Percentiles rank a stretch among this genome's conserved stretches.
Conservation (phyloP, 2,113 vertebrate genomes). For the Tylochromis polylepis region DNA sequence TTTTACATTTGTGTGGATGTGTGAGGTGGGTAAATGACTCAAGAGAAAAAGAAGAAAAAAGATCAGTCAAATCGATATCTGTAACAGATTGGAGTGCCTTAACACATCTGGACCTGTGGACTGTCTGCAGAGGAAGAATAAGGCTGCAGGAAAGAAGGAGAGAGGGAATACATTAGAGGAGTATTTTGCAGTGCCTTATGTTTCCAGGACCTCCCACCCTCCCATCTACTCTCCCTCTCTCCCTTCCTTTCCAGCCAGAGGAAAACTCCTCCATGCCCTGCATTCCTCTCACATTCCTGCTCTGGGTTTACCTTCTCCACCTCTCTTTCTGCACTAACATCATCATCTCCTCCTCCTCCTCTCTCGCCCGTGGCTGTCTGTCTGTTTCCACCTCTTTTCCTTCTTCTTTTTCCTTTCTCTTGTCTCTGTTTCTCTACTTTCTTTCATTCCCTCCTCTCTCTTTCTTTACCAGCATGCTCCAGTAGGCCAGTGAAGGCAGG, state of each 20-base stretch:
- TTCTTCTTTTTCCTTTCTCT: neutral
- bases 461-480: conserved; percentile 51
- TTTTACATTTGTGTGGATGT: neutral
- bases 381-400: conserved; percentile 1
- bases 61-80: neutral
- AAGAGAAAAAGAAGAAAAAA: neutral
- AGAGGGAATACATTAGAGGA: conserved; percentile 33
- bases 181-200: conserved; percentile 36
- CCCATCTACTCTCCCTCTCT: neutral
- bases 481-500: conserved; percentile 59
- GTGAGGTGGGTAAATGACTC: neutral
- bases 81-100: neutral
- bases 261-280: conserved; percentile 69
- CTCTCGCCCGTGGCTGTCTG: conserved; percentile 18
- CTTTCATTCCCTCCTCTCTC: neutral
- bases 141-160: conserved; percentile 4
- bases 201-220: conserved; percentile 46
- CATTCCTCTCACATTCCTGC: conserved; percentile 73
- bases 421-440: neutral
- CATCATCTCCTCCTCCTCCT: conserved; percentile 17
- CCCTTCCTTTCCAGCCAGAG: conserved; percentile 47
- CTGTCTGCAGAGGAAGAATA: conserved; percentile 12
- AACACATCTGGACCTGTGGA: conserved; percentile 24
- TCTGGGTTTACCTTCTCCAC: conserved; percentile 55
- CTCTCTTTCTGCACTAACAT: conserved; percentile 48